Evolutionary conservation across 1,140 invertebrate genomes (phyloP), one percentile per base, ranked within the genome.

Genomic region (Drosophila pseudoananassae): DNA sequence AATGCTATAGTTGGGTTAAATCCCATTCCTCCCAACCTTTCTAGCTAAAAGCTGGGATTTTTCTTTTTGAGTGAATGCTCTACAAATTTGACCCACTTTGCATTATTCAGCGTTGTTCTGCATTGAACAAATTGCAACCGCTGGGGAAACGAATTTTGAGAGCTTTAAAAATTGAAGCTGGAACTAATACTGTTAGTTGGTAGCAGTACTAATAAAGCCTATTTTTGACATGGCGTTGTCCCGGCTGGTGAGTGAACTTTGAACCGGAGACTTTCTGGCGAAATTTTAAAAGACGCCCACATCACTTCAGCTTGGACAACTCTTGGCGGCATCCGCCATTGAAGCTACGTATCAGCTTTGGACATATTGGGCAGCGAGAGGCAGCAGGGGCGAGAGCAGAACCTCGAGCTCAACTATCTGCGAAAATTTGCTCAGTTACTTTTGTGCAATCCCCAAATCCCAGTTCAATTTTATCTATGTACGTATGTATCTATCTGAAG

Each of bases 351-450:
- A 85, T 78, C 69, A 85, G 64, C 69, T 87, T 82, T 87, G 75
- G 78, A 69, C 77, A 68, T 64, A 74, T 71, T 75, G 77, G 36
- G 17, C 5, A 47, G 46, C 10, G 36, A n/a, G 25, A 52, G 17
- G 23, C 23, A 27, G 25, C 25, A 27, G 27, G 6, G 40, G 46
- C 12, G 38, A n/a, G 43, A 52, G 17, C 8, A 40, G 40, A 27
- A 23, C 31, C 45, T 40, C 25, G 43, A 82, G 83, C 75, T 82
- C 57, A 87, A 82, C 83, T 88, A 88, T 79, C 83, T 88, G 78
- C 83, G 78, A 78, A 88, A 87, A 87, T 88, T 87, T 87, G 83
- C 82, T 87, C 82, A 87, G 82, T 87, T 87, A 87, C 82, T 87
- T 87, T 87, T 88, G 82, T 82, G 82, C 75, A 87, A 88, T 87